Conservation (phyloP, 2,797 vertebrate species). For the Girardinus metallicus region DNA sequence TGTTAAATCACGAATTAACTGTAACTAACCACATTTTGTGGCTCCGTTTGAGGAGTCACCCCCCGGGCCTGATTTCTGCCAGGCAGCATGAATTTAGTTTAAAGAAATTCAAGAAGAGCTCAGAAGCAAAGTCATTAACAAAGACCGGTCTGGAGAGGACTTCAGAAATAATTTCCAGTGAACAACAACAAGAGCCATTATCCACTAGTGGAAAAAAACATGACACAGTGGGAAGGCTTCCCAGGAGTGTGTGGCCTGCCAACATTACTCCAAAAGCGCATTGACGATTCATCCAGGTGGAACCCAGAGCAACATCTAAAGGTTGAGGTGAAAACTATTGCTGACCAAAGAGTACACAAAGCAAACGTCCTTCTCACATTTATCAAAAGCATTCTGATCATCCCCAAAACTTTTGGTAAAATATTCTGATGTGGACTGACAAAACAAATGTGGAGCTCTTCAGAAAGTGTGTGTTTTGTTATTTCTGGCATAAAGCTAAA, state of each 20-base stretch:
- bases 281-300: too few relatives aligned
- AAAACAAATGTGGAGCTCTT: background rate
- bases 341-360: too few relatives aligned
- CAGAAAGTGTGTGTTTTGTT: background rate
- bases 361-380: too few relatives aligned
- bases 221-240: background rate
- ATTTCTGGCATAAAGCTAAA: background rate
- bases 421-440: background rate
- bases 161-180: background rate
- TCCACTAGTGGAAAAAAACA: background rate
- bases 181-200: too few relatives aligned
- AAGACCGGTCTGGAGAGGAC: background rate
- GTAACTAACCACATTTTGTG: background rate
- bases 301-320: too few relatives aligned
- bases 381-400: too few relatives aligned
- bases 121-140: background rate
- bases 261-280: too few relatives aligned
- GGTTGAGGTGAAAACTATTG: too few relatives aligned
- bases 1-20: background rate
- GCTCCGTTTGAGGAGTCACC: background rate
- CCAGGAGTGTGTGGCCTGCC: too few relatives aligned
- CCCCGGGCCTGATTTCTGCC: background rate
- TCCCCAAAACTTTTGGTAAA: background rate
- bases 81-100: background rate
- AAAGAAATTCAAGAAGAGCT: background rate